A percentile compares a stretch with the other conserved stretches of the same genome.
phyloP scores from a whole-genome alignment of 1,140 invertebrate genomes.

The Sarcophaga bullata region DNA sequence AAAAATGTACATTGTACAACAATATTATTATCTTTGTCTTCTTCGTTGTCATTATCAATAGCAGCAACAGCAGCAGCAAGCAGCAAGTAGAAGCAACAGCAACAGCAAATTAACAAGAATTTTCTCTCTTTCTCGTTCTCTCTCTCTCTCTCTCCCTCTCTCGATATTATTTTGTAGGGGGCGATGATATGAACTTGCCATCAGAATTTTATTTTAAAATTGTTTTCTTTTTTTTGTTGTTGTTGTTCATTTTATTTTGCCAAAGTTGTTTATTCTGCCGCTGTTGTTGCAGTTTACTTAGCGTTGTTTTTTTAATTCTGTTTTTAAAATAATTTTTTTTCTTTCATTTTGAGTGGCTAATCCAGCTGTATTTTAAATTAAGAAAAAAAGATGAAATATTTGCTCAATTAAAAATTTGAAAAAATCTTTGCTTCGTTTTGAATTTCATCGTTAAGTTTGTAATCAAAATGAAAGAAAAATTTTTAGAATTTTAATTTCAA shows the following conservation, averaged over 20 bases:
- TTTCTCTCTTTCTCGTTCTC: not conserved
- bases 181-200: conserved; percentile 30
- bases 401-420: too few relatives aligned
- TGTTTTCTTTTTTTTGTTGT: not conserved
- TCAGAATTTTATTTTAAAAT: too few relatives aligned
- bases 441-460: conserved; percentile 24
- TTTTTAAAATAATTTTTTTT: not conserved
- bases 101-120: conserved; percentile 8
- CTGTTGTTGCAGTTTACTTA: conserved; percentile 6
- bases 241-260: not conserved
- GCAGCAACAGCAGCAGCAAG: not conserved
- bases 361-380: conserved; percentile 34
- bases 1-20: not conserved
- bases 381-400: too few relatives aligned
- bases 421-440: not conserved
- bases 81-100: not conserved
- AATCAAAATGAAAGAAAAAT: not conserved
- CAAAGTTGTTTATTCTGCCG: conserved; percentile 8
- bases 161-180: not conserved
- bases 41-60: not conserved
- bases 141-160: conserved; percentile 1
- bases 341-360: not conserved
- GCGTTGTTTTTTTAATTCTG: conserved; percentile 28
- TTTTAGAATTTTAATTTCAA: too few relatives aligned
- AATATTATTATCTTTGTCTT: too few relatives aligned